These are phyloP conservation scores for Brachionus koreanus DNA, from an alignment of 1,140 invertebrate genomes.

Conservation along the genomic window DNA sequence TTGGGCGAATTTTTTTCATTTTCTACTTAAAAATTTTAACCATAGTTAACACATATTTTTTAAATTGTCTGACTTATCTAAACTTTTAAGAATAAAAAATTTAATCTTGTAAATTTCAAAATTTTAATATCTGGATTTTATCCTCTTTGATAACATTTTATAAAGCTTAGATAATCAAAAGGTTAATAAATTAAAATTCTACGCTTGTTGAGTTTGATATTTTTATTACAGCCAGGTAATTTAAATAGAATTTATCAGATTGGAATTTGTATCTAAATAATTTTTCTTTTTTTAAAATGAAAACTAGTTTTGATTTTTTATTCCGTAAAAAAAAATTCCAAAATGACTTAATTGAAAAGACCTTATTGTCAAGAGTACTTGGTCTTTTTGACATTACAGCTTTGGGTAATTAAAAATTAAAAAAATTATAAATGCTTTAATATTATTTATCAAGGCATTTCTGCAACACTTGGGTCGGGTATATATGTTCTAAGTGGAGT, in stretches of 20 bases:
- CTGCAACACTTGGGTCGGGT: slow-evolving; percentile 69
- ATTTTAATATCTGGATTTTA: neutral
- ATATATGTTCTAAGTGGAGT: slow-evolving; percentile 53
- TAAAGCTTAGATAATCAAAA: neutral
- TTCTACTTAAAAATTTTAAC: neutral
- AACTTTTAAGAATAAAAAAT: neutral
- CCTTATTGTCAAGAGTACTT: slow-evolving; percentile 70
- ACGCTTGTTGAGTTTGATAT: neutral
- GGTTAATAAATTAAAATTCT: neutral
- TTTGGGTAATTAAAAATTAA: slow-evolving; percentile 52
- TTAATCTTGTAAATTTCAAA: neutral
- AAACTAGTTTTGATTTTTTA: slow-evolving; percentile 5
- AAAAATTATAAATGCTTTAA: neutral
- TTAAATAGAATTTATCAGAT: neutral
- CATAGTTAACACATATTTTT: neutral
- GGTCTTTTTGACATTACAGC: slow-evolving; percentile 73
- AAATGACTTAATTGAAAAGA: slow-evolving; percentile 53
- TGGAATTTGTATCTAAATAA: neutral
- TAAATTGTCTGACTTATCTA: neutral
- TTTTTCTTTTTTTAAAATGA: neutral
- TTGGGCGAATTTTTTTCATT: slow-evolving; percentile 17
- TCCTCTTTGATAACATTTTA: neutral
- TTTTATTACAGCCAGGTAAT: neutral
- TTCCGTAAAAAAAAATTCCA: slow-evolving; percentile 50
- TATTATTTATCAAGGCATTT: slow-evolving; percentile 52